These are phyloP conservation scores for Atrichornis clamosus DNA, from an alignment of 2,113 vertebrate genomes.

Conservation along the genomic window DNA sequence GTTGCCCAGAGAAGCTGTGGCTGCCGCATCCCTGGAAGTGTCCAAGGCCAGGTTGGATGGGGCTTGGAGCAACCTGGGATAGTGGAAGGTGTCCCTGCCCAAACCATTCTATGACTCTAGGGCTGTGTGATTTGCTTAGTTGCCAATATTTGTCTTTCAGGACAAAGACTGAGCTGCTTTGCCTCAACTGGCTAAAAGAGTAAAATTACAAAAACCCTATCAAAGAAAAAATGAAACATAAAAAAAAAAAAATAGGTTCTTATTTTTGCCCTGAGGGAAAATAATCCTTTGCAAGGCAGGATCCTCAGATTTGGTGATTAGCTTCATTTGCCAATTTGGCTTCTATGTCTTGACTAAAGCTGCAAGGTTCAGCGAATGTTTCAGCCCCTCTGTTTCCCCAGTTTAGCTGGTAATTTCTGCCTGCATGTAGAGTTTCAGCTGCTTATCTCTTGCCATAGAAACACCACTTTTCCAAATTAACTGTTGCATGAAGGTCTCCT, in stretches of 20 bases:
- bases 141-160: background rate
- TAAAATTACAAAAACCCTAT: background rate
- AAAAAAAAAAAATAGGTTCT: background rate
- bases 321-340: too few relatives aligned
- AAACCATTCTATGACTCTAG: background rate
- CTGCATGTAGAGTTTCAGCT: too few relatives aligned
- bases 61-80: accelerated
- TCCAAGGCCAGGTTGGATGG: background rate
- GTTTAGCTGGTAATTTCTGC: too few relatives aligned
- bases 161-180: background rate
- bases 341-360: too few relatives aligned
- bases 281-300: background rate
- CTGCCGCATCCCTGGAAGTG: background rate
- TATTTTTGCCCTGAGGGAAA: background rate
- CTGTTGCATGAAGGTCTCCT: too few relatives aligned
- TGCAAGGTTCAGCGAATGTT: too few relatives aligned
- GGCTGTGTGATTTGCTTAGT: background rate
- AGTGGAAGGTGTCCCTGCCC: background rate
- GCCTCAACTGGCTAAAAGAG: background rate
- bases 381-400: too few relatives aligned
- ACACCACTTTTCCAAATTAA: too few relatives aligned
- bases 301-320: background rate
- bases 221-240: background rate
- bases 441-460: too few relatives aligned
- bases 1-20: background rate